phyloP scores from a whole-genome alignment of 1,140 invertebrate species.

The Panagrolaimus sp. region DNA sequence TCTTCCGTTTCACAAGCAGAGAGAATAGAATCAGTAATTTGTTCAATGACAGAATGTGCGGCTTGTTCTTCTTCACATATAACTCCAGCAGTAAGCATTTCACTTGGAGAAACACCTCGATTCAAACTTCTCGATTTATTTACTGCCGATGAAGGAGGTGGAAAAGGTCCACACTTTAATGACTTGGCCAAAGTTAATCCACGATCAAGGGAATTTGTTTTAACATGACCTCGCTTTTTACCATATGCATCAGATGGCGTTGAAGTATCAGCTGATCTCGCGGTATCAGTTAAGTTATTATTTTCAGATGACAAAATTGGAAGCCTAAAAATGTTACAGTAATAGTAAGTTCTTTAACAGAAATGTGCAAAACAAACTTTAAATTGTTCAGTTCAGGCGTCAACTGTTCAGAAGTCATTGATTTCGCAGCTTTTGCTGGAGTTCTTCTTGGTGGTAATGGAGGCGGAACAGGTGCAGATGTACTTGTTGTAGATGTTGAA shows the following conservation, averaged over 20 bases:
- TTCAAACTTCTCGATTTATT: conserved; percentile 53
- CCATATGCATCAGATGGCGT: conserved; percentile 24
- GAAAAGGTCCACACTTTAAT: conserved; percentile 51
- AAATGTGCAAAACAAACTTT: too few species aligned
- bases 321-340: conserved; percentile 2
- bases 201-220: conserved; percentile 52
- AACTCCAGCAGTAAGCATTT: conserved; percentile 33
- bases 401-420: background rate
- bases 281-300: background rate
- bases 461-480: conserved; percentile 29
- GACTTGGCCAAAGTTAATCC: conserved; percentile 46
- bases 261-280: conserved; percentile 13
- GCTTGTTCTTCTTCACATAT: conserved; percentile 47
- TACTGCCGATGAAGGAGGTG: conserved; percentile 35
- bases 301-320: background rate
- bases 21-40: conserved; percentile 41
- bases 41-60: conserved; percentile 52
- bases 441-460: conserved; percentile 38
- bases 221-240: conserved; percentile 46
- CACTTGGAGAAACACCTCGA: conserved; percentile 39
- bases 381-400: background rate
- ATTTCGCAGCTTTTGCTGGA: background rate
- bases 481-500: background rate
- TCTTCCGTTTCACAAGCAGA: conserved; percentile 10
- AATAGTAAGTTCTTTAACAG: background rate